phyloP scores from a whole-genome alignment of 2,113 vertebrate genomes.

The Speoplatyrhinus poulsoni region DNA sequence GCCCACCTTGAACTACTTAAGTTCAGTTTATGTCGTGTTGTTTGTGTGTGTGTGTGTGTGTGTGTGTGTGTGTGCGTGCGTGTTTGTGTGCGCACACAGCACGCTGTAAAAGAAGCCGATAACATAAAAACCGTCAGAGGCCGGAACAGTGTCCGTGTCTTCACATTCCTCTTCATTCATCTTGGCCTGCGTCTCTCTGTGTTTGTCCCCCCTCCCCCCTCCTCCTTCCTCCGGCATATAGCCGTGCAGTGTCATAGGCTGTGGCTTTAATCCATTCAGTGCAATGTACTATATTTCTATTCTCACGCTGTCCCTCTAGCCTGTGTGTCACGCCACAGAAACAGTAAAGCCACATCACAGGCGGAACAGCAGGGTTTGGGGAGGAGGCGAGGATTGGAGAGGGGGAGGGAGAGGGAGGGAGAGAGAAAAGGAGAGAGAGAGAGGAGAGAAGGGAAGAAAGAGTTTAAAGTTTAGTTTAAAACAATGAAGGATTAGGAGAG shows the following conservation, averaged over 20 bases:
- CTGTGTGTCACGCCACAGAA: slow-evolving; percentile 45
- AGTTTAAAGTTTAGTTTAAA: slow-evolving; percentile 27
- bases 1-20: background rate
- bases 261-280: slow-evolving; percentile 3
- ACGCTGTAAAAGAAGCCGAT: slow-evolving; percentile 4
- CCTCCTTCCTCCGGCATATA: no score
- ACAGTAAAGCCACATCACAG: slow-evolving; percentile 54
- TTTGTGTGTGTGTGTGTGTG: slow-evolving; percentile 1
- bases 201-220: slow-evolving; percentile 3
- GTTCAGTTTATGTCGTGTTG: background rate
- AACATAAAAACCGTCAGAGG: background rate
- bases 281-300: background rate
- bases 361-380: slow-evolving; percentile 22
- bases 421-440: slow-evolving; percentile 14
- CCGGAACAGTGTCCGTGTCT: background rate
- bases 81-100: no score
- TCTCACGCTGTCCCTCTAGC: slow-evolving; percentile 2
- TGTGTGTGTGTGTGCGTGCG: background rate
- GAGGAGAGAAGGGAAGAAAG: slow-evolving; percentile 12
- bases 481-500: slow-evolving; percentile 41
- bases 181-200: slow-evolving; percentile 6
- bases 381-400: background rate
- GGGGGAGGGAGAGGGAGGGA: slow-evolving; percentile 4
- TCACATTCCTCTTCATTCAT: slow-evolving; percentile 4
- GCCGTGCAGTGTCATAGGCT: slow-evolving; percentile 38